Conservation (phyloP, 1,140 invertebrate genomes). For the Varroa destructor region DNA sequence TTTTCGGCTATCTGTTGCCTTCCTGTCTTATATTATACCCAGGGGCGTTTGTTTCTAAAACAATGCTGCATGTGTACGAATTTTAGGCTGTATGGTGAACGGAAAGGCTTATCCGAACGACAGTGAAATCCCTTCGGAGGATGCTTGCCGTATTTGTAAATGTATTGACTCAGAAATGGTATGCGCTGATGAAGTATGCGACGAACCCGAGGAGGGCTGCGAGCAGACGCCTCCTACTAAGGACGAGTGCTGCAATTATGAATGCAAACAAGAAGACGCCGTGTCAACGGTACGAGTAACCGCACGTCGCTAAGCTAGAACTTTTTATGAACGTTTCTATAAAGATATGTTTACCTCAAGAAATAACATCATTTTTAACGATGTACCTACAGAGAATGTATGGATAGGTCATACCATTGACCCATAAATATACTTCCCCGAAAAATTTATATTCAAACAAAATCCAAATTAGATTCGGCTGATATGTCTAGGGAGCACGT, state of each 20-base stretch:
- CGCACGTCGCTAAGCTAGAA: not conserved
- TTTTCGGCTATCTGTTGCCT: too few relatives aligned
- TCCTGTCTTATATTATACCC: too few relatives aligned
- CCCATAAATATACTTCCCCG: not conserved
- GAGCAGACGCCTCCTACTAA: slow-evolving; percentile 10
- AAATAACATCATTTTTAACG: not conserved
- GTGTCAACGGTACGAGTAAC: slow-evolving; percentile 10
- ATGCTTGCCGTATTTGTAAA: slow-evolving; percentile 22
- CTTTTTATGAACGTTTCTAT: not conserved
- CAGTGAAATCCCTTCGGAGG: not conserved
- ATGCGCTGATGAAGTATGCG: slow-evolving; percentile 23
- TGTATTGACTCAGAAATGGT: slow-evolving; percentile 4
- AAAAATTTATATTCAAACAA: not conserved
- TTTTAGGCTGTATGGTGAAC: slow-evolving; percentile 4
- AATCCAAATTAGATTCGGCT: slow-evolving; percentile 3
- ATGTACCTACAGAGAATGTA: not conserved
- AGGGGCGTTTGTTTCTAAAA: too few relatives aligned
- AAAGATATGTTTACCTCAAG: not conserved
- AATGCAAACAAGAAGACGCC: not conserved
- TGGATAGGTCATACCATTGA: not conserved
- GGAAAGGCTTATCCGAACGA: not conserved
- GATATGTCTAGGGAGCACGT: not conserved
- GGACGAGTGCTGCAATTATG: slow-evolving; percentile 23
- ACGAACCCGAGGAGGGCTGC: slow-evolving; percentile 9
- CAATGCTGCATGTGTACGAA: too few relatives aligned